Evolutionary conservation across 2,888 invertebrate species (phyloP).

Genomic region (Phaedon cochleariae): DNA sequence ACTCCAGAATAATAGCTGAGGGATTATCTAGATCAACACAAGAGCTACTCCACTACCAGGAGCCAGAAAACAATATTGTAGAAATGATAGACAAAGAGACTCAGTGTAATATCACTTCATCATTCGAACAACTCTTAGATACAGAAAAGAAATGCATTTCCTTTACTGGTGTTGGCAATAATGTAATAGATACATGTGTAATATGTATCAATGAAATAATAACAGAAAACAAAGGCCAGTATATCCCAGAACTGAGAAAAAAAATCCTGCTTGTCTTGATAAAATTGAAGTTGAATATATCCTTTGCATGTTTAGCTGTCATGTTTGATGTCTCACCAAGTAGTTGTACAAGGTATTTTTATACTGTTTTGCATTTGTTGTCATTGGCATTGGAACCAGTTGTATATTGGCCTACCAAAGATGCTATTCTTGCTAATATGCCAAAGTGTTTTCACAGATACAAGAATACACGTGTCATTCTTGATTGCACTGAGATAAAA

Average conservation of each 20-base stretch:
- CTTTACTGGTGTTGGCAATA: constrained; percentile 18
- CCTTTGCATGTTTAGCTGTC: constrained; percentile 16
- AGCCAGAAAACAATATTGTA: constrained; percentile 6
- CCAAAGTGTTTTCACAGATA: constrained; percentile 9
- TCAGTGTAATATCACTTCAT: constrained; percentile 8
- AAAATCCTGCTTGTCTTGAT: constrained; percentile 16
- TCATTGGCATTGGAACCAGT: constrained; percentile 16
- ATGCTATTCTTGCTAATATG: constrained; percentile 12
- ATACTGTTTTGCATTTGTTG: constrained; percentile 15
- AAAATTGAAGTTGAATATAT: constrained; percentile 20
- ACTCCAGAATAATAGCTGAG: constrained; percentile 6
- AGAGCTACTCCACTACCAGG: constrained; percentile 6
- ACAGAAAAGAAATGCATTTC: constrained; percentile 16
- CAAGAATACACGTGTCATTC: constrained; percentile 19
- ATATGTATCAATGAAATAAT: constrained; percentile 17
- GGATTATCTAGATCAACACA: constrained; percentile 1
- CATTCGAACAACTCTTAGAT: constrained; percentile 2
- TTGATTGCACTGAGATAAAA: constrained; percentile 16
- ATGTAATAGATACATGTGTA: constrained; percentile 18
- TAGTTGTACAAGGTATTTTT: constrained; percentile 21
- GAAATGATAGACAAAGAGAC: constrained; percentile 11
- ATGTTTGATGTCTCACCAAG: constrained; percentile 16
- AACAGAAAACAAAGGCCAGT: constrained; percentile 13
- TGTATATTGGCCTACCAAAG: constrained; percentile 17
- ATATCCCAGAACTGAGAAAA: constrained; percentile 12